A percentile compares a stretch with the other conserved stretches of the same genome.
phyloP scores from a whole-genome alignment of 2,888 invertebrate genomes.

The Synanthedon formicaeformis region DNA sequence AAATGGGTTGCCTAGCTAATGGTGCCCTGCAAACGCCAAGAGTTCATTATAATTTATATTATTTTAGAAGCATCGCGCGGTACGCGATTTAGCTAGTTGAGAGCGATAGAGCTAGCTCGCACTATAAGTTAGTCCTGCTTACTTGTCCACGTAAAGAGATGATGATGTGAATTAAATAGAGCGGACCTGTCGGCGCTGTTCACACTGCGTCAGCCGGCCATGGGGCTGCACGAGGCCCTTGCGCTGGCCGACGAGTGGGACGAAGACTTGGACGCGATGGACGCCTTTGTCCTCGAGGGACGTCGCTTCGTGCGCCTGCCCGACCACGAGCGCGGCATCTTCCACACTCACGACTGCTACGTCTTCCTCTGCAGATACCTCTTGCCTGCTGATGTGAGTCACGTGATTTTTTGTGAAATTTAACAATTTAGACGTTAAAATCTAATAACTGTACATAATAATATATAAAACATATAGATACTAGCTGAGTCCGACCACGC shows the following conservation, averaged over 20 bases:
- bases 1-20: too few species aligned
- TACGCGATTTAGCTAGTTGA: too few species aligned
- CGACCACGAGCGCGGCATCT: constrained; percentile 90
- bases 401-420: not conserved
- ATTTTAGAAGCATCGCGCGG: too few species aligned
- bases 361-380: constrained; percentile 98
- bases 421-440: not conserved
- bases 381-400: constrained; percentile 74
- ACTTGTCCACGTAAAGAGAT: too few species aligned
- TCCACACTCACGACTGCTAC: constrained; percentile 96
- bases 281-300: constrained; percentile 95
- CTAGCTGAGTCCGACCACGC: too few species aligned
- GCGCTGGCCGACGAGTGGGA: constrained; percentile 97
- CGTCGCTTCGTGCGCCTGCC: constrained; percentile 97
- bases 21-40: too few species aligned
- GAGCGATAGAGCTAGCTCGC: too few species aligned
- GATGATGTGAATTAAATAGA: constrained; percentile 30
- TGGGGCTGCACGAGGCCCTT: constrained; percentile 86
- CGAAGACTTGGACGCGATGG: constrained; percentile 98
- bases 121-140: too few species aligned
- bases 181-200: constrained; percentile 96
- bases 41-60: too few species aligned
- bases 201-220: constrained; percentile 91
- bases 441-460: not conserved
- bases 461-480: too few species aligned